Conservation (phyloP, 2,797 vertebrate genomes). For the Centroberyx gerrardi region DNA sequence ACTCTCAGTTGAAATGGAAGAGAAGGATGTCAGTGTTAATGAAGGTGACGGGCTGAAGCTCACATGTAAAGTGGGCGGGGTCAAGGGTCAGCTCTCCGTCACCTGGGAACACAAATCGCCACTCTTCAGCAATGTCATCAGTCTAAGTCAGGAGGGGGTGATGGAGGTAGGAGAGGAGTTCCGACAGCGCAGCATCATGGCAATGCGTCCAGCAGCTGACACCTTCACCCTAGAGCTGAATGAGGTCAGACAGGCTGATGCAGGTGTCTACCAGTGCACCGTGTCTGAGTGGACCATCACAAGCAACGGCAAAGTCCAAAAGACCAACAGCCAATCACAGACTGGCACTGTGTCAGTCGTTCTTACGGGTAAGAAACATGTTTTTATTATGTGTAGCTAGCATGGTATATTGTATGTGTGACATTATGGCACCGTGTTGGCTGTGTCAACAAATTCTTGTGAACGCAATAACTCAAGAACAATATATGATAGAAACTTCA, state of each 20-base stretch:
- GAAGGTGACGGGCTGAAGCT: constrained; percentile 84
- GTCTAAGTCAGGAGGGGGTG: constrained; percentile 79
- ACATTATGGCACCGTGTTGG: too few relatives aligned
- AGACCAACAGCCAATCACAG: constrained; percentile 65
- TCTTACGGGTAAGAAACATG: constrained; percentile 64
- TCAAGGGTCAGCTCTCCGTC: constrained; percentile 81
- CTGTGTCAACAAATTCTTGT: too few relatives aligned
- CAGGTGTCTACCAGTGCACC: constrained; percentile 85
- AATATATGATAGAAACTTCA: too few relatives aligned
- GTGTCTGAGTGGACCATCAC: constrained; percentile 86
- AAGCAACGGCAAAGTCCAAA: constrained; percentile 41
- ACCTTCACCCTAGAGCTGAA: constrained; percentile 79
- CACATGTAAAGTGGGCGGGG: constrained; percentile 78
- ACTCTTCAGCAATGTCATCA: constrained; percentile 68
- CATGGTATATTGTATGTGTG: neutral
- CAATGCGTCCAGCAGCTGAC: constrained; percentile 49
- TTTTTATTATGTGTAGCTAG: too few relatives aligned
- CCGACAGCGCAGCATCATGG: constrained; percentile 50
- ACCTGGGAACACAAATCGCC: constrained; percentile 84
- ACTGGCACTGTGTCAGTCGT: constrained; percentile 62
- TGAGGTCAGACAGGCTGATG: constrained; percentile 71
- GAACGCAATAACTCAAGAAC: too few relatives aligned
- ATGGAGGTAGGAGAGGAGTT: constrained; percentile 43
- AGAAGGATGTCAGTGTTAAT: neutral
- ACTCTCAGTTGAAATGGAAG: constrained; percentile 74